phyloP scores from a whole-genome alignment of 2,113 vertebrate genomes.

The Psilopogon haemacephalus region DNA sequence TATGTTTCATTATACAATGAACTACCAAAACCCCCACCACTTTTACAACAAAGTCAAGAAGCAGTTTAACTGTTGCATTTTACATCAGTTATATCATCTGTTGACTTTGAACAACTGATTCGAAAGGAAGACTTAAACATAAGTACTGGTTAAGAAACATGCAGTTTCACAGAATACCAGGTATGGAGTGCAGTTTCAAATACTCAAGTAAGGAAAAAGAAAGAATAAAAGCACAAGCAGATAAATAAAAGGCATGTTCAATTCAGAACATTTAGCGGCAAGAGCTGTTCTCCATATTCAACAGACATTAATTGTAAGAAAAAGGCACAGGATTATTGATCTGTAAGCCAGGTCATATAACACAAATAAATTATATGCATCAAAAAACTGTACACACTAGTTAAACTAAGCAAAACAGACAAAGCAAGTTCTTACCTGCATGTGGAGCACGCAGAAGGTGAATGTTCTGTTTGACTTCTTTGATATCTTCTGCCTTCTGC shows the following conservation, averaged over 20 bases:
- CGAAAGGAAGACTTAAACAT: background rate
- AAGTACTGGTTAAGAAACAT: background rate
- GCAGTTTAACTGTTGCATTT: background rate
- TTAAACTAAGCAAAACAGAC: background rate
- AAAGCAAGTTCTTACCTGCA: slow-evolving; percentile 78
- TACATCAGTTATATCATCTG: background rate
- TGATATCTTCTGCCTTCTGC: slow-evolving; percentile 90
- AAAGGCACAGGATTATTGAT: background rate
- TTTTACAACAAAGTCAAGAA: background rate
- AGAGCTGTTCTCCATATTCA: background rate
- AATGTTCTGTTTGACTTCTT: slow-evolving; percentile 95
- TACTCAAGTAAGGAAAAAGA: background rate
- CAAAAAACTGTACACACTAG: background rate
- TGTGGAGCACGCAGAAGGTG: slow-evolving; percentile 94
- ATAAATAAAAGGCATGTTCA: background rate
- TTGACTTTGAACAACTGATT: background rate
- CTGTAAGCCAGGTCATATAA: background rate
- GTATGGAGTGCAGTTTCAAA: background rate
- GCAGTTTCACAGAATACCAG: background rate
- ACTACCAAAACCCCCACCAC: background rate
- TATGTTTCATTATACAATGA: background rate
- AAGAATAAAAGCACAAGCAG: background rate
- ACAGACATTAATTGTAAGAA: background rate
- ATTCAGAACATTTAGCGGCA: background rate
- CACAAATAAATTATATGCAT: background rate